Evolutionary conservation across 2,113 vertebrate species (phyloP).

Genomic region (Drymodes brunneopygia): DNA sequence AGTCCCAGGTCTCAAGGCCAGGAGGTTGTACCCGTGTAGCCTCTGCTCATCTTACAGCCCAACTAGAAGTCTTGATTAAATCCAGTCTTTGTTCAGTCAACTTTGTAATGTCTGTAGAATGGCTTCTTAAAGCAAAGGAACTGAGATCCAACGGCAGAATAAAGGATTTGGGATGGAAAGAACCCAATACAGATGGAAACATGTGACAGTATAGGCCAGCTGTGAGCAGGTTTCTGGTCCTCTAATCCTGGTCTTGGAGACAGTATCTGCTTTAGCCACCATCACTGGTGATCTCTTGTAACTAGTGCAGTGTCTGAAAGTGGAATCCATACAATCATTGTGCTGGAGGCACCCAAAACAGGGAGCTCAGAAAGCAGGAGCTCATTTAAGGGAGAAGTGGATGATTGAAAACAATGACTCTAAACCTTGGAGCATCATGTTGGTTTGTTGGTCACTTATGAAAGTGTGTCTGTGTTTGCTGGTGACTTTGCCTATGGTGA

Average conservation of each 20-base stretch:
- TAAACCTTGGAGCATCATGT: not conserved
- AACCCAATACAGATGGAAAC: not conserved
- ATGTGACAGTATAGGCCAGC: not conserved
- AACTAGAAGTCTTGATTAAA: not conserved
- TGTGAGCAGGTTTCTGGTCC: not conserved
- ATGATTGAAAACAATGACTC: not conserved
- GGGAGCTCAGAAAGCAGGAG: not conserved
- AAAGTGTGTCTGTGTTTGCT: rapidly evolving
- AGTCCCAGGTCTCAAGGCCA: not conserved
- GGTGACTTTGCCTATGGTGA: not conserved
- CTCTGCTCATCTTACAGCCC: not conserved
- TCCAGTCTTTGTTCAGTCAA: not conserved
- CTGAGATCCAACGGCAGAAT: not conserved
- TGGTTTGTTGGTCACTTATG: not conserved
- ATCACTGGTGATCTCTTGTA: not conserved
- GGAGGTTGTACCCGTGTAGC: rapidly evolving
- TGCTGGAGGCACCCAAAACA: not conserved
- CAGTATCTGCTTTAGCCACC: not conserved
- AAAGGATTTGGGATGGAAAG: not conserved
- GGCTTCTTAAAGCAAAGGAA: not conserved
- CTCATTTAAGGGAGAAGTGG: not conserved
- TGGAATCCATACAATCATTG: not conserved
- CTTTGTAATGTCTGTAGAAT: not conserved
- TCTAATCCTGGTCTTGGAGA: not conserved
- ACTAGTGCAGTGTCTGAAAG: not conserved